A percentile compares a stretch with the other conserved stretches of the same genome.
These are phyloP conservation scores for Dinoponera quadriceps DNA, from an alignment of 1,140 invertebrate genomes.

Conservation along the genomic window DNA sequence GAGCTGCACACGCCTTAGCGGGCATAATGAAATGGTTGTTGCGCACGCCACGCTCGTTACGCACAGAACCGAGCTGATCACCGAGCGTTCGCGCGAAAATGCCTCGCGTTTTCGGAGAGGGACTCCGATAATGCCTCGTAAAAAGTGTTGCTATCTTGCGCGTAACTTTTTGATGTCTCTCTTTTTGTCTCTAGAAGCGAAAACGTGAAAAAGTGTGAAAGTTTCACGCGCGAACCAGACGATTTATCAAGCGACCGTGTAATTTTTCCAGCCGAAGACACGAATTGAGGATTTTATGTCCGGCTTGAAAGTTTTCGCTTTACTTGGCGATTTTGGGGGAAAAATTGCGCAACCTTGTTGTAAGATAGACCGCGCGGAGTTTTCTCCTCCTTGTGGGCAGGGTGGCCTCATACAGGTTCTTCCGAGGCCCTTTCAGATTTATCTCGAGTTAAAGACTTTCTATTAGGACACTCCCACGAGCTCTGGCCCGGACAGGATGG, in stretches of 20 bases:
- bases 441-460: constrained; percentile 47
- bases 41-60: background rate
- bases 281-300: too few relatives aligned
- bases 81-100: constrained; percentile 23
- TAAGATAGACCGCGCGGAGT: background rate
- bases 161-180: too few relatives aligned
- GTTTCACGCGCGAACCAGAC: too few relatives aligned
- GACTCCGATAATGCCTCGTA: too few relatives aligned
- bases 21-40: constrained; percentile 25
- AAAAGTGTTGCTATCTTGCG: too few relatives aligned
- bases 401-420: background rate
- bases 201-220: too few relatives aligned
- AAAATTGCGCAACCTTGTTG: constrained; percentile 19
- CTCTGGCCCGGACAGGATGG: constrained; percentile 36
- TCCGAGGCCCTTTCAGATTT: constrained; percentile 14
- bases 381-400: constrained; percentile 47
- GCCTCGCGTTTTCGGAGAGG: constrained; percentile 19
- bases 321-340: background rate
- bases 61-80: background rate
- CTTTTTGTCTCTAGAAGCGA: too few relatives aligned
- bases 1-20: background rate
- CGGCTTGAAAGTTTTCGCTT: too few relatives aligned
- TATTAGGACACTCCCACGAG: constrained; percentile 45
- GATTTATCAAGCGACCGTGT: too few relatives aligned
- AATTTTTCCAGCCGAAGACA: too few relatives aligned